Evolutionary conservation across 2,797 vertebrate genomes (phyloP).

Genomic region (Pygocentrus nattereri): DNA sequence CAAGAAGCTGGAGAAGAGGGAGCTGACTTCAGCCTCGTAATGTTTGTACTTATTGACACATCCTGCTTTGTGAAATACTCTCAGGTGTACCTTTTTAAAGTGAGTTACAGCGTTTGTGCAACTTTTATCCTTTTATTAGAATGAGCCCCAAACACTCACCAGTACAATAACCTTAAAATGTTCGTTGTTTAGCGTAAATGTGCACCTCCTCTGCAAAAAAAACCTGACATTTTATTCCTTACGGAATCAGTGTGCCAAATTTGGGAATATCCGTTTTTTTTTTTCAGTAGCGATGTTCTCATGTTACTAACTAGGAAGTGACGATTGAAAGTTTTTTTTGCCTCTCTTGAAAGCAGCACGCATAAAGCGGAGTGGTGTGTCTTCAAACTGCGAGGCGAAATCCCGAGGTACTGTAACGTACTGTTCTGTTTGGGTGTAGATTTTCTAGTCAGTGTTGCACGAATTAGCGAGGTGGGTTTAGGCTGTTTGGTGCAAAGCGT

Average conservation of each 20-base stretch:
- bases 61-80: too few relatives aligned
- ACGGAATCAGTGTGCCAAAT: not conserved
- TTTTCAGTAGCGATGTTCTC: slow-evolving; percentile 47
- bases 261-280: slow-evolving; percentile 29
- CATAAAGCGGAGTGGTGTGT: slow-evolving; percentile 5
- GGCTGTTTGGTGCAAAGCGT: slow-evolving; percentile 36
- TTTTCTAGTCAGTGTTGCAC: not conserved
- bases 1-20: too few relatives aligned
- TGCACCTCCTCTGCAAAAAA: not conserved
- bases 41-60: too few relatives aligned
- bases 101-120: not conserved
- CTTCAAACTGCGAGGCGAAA: slow-evolving; percentile 17
- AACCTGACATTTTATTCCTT: not conserved
- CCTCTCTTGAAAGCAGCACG: slow-evolving; percentile 39
- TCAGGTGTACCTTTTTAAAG: not conserved
- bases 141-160: not conserved
- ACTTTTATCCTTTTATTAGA: not conserved
- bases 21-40: too few relatives aligned
- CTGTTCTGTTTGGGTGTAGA: not conserved
- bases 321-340: slow-evolving; percentile 82
- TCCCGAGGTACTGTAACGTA: slow-evolving; percentile 46
- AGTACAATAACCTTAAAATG: not conserved
- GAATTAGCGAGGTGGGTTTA: not conserved
- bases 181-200: not conserved
- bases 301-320: slow-evolving; percentile 82